Evolutionary conservation across 2,797 vertebrate species (phyloP).

Genomic region (Toxotes lorentzi): DNA sequence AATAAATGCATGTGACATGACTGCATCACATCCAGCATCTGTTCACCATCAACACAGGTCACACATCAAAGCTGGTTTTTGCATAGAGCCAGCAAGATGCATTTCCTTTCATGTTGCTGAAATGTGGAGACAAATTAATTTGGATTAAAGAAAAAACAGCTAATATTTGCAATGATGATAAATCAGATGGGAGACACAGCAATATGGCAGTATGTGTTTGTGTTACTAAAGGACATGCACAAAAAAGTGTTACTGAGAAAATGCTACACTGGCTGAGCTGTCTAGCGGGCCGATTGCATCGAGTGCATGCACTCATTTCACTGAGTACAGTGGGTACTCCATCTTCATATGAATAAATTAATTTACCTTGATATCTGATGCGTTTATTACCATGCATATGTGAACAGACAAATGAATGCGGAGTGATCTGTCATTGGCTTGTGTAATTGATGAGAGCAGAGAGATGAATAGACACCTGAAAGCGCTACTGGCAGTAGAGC

Average conservation of each 20-base stretch:
- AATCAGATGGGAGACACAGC: conserved; percentile 29
- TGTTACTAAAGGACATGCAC: not conserved
- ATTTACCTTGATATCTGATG: conserved; percentile 81
- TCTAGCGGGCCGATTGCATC: conserved; percentile 39
- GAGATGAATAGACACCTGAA: conserved; percentile 78
- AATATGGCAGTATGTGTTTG: conserved; percentile 13
- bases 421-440: conserved; percentile 75
- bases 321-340: conserved; percentile 67
- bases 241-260: conserved; percentile 3
- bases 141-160: not conserved
- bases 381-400: conserved; percentile 77
- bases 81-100: not conserved
- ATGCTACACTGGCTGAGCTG: conserved; percentile 44
- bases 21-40: conserved; percentile 44
- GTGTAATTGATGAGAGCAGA: conserved; percentile 80
- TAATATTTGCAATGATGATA: conserved; percentile 26
- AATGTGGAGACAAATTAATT: conserved; percentile 45
- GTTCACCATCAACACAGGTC: conserved; percentile 16
- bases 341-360: conserved; percentile 85
- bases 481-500: conserved; percentile 63
- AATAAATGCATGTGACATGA: conserved; percentile 14
- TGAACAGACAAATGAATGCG: conserved; percentile 73
- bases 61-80: conserved; percentile 31
- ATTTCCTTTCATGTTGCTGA: conserved; percentile 29
- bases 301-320: conserved; percentile 72